These are phyloP conservation scores for Agrotis exclamationis DNA, from an alignment of 2,888 invertebrate species.

Conservation along the genomic window DNA sequence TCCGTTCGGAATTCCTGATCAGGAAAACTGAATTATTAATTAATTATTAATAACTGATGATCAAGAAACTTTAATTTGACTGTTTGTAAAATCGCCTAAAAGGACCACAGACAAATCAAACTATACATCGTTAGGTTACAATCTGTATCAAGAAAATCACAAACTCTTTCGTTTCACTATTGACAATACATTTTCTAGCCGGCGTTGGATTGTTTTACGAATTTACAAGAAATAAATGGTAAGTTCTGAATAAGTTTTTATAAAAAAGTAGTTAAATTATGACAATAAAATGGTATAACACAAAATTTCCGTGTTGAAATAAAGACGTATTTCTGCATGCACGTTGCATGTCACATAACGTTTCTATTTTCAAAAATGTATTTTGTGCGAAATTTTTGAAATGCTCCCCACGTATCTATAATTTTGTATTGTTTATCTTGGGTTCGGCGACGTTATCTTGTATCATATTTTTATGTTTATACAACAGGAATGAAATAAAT, in stretches of 20 bases:
- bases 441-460: neutral
- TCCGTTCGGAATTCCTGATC: too few species aligned
- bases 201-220: constrained; percentile 65
- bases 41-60: too few species aligned
- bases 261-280: neutral
- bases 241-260: constrained; percentile 13
- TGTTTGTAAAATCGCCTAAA: constrained; percentile 41
- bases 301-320: neutral
- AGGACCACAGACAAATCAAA: constrained; percentile 2
- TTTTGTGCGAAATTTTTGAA: constrained; percentile 17
- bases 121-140: too few species aligned
- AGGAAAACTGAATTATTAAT: too few species aligned
- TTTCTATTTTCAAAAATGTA: constrained; percentile 64
- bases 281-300: accelerated
- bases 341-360: constrained; percentile 29
- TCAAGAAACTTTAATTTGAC: too few species aligned
- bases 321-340: constrained; percentile 7
- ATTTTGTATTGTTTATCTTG: neutral
- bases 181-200: constrained; percentile 51
- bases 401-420: neutral
- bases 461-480: neutral
- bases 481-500: neutral
- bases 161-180: neutral
- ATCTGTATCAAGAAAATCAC: too few species aligned
- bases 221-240: constrained; percentile 50